phyloP scores from a whole-genome alignment of 2,113 vertebrate genomes.

The Menura novaehollandiae region DNA sequence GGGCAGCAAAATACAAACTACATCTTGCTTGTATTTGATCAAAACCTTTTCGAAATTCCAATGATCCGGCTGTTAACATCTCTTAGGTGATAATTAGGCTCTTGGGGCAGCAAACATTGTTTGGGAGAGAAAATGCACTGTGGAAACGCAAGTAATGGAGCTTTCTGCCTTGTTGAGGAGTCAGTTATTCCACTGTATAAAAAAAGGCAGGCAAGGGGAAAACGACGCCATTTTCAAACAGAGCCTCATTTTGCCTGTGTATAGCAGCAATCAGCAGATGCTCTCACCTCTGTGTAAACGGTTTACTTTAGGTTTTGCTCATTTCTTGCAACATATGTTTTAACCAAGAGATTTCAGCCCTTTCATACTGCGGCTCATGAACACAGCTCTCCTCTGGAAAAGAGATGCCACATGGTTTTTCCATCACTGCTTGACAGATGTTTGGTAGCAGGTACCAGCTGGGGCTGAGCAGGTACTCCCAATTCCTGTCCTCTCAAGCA shows the following conservation, averaged over 20 bases:
- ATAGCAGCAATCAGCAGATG: not conserved
- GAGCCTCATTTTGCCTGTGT: not conserved
- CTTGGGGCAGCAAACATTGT: slow-evolving; percentile 51
- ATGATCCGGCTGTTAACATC: slow-evolving; percentile 62
- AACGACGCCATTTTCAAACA: not conserved
- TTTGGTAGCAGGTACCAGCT: not conserved
- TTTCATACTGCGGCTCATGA: accelerated
- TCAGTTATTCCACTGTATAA: not conserved
- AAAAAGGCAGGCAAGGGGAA: not conserved
- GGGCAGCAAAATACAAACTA: slow-evolving; percentile 61
- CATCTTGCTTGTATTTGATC: slow-evolving; percentile 59
- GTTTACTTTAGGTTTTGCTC: not conserved
- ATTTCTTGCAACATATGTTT: not conserved
- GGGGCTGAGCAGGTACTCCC: not conserved
- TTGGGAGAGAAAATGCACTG: slow-evolving; percentile 28
- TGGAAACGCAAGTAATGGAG: not conserved
- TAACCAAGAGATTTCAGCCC: not conserved
- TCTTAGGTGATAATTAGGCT: slow-evolving; percentile 69
- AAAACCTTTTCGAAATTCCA: slow-evolving; percentile 56
- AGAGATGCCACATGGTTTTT: not conserved
- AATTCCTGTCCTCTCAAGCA: accelerated
- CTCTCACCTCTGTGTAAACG: slow-evolving; percentile 7
- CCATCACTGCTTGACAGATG: not conserved
- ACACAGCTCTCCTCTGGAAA: not conserved
- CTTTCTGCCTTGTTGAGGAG: not conserved